Percentiles rank a stretch among this genome's conserved stretches.
phyloP scores from a whole-genome alignment of 2,797 vertebrate species.

The Capromys pilorides region DNA sequence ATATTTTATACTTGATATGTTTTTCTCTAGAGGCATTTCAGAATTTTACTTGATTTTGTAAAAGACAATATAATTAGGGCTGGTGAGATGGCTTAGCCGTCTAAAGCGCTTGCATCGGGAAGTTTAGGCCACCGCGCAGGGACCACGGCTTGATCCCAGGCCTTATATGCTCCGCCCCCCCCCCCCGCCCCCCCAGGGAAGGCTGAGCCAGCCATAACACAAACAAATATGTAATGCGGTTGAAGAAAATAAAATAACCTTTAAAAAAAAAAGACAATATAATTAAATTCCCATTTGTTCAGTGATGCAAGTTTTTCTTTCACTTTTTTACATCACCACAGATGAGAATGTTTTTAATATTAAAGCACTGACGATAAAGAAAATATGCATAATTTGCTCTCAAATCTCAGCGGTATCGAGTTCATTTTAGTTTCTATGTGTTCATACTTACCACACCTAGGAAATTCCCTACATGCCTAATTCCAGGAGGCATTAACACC shows the following conservation, averaged over 20 bases:
- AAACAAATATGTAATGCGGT: no score
- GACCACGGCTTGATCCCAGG: no score
- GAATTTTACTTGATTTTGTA: not conserved
- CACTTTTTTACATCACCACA: not conserved
- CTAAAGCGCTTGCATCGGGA: no score
- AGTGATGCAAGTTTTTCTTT: not conserved
- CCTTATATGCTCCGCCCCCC: no score
- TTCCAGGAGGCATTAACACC: not conserved
- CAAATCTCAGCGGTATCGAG: not conserved
- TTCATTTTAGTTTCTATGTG: not conserved
- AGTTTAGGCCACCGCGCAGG: no score
- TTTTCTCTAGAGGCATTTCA: constrained; percentile 23
- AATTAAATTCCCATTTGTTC: not conserved
- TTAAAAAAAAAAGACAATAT: not conserved
- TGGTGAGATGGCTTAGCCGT: no score
- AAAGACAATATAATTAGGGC: not conserved
- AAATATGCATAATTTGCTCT: not conserved
- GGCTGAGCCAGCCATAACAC: no score
- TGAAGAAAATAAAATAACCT: no score
- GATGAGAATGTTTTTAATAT: not conserved
- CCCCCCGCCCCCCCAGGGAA: no score
- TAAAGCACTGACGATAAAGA: not conserved
- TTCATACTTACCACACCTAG: not conserved
- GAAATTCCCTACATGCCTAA: not conserved
- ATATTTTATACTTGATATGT: not conserved